These are phyloP conservation scores for Macrostomum lignano DNA, from an alignment of 1,140 invertebrate species.

Conservation along the genomic window DNA sequence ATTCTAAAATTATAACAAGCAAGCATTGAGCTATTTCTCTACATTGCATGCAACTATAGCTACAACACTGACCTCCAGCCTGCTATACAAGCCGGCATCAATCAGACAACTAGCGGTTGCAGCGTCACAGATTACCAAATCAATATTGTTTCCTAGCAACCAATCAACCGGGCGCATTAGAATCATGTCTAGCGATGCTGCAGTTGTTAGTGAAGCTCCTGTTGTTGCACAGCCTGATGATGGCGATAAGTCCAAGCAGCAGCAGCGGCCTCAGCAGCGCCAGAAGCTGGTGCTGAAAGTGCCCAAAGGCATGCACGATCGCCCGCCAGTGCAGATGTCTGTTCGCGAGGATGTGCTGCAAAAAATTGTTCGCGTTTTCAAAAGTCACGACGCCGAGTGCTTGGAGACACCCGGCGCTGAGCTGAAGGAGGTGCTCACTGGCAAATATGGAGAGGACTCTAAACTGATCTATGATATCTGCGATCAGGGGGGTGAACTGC, in stretches of 20 bases:
- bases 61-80: too few species aligned
- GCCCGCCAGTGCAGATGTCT: slow-evolving; percentile 69
- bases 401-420: slow-evolving; percentile 52
- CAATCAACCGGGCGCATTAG: neutral
- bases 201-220: neutral
- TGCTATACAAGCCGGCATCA: too few species aligned
- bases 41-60: too few species aligned
- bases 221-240: neutral
- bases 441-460: slow-evolving; percentile 96
- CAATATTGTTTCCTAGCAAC: too few species aligned
- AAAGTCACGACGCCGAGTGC: slow-evolving; percentile 80
- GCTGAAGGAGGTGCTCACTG: slow-evolving; percentile 66
- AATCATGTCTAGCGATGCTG: neutral
- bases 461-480: slow-evolving; percentile 92
- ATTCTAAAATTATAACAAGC: too few species aligned
- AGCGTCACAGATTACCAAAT: too few species aligned
- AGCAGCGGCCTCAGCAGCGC: neutral
- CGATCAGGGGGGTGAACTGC: slow-evolving; percentile 79
- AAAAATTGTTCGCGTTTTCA: slow-evolving; percentile 63
- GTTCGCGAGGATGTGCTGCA: slow-evolving; percentile 56
- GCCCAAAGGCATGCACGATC: slow-evolving; percentile 78
- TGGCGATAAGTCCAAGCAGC: slow-evolving; percentile 3
- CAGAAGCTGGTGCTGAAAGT: neutral
- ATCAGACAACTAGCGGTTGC: too few species aligned
- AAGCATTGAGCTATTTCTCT: too few species aligned